A percentile compares a stretch with the other conserved stretches of the same genome.
Evolutionary conservation across 2,113 vertebrate genomes (phyloP).

Genomic region (Otis tarda): DNA sequence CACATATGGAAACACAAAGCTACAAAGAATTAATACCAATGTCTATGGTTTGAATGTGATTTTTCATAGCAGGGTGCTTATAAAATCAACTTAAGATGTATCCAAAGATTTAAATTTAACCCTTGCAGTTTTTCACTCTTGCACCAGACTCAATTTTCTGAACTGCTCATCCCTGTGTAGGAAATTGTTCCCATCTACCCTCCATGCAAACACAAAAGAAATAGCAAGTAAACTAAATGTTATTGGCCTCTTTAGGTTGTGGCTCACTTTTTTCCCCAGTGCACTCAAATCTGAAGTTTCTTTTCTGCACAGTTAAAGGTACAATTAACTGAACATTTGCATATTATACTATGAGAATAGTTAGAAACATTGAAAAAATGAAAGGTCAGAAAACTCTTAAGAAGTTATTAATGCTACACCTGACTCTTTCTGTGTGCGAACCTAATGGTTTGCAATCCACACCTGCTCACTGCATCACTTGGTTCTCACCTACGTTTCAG

Average conservation of each 20-base stretch:
- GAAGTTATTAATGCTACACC: slow-evolving; percentile 64
- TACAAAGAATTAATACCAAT: background rate
- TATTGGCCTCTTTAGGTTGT: background rate
- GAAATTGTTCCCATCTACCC: background rate
- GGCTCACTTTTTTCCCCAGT: background rate
- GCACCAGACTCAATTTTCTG: slow-evolving; percentile 63
- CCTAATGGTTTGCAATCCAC: slow-evolving; percentile 70
- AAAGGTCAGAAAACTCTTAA: slow-evolving; percentile 11
- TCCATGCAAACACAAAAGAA: slow-evolving; percentile 55
- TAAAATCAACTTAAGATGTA: background rate
- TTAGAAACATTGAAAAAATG: slow-evolving; percentile 25
- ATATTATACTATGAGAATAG: background rate
- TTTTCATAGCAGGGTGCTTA: background rate
- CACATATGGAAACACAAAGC: background rate
- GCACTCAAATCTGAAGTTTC: background rate
- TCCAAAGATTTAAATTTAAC: background rate
- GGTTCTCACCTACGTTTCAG: slow-evolving; percentile 99
- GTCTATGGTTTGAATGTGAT: background rate
- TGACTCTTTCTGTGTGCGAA: slow-evolving; percentile 55
- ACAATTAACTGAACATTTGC: background rate
- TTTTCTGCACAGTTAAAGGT: background rate
- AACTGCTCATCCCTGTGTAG: slow-evolving; percentile 66
- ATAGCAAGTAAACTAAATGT: background rate
- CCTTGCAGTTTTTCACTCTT: background rate
- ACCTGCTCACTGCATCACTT: slow-evolving; percentile 69